These are phyloP conservation scores for Oedothorax gibbosus DNA, from an alignment of 1,140 invertebrate species.

Conservation along the genomic window DNA sequence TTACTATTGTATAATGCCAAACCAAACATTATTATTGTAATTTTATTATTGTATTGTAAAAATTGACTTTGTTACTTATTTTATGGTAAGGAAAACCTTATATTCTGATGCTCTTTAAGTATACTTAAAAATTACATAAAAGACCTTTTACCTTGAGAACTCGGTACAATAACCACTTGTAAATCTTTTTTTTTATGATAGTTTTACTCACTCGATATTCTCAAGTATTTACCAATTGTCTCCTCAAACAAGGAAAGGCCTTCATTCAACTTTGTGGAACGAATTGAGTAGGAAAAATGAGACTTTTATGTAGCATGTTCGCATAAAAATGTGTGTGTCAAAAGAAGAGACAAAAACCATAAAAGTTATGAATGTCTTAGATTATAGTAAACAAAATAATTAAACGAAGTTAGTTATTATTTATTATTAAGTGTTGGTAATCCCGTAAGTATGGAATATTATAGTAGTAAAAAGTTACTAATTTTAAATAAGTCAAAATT, in stretches of 20 bases:
- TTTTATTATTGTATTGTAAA: no score
- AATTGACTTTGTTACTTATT: no score
- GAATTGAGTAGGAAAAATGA: conserved; percentile 16
- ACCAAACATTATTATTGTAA: no score
- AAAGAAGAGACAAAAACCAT: background rate
- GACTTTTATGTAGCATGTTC: background rate
- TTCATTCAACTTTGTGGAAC: conserved; percentile 17
- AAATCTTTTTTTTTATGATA: background rate
- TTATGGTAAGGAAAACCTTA: no score
- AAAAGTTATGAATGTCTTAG: background rate
- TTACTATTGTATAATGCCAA: no score
- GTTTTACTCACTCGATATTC: conserved; percentile 15
- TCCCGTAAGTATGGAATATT: no score
- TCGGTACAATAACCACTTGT: conserved; percentile 11
- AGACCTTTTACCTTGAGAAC: conserved; percentile 16
- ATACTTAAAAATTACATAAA: background rate
- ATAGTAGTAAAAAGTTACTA: no score
- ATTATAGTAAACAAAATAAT: background rate
- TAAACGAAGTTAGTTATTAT: background rate
- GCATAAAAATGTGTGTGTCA: conserved; percentile 14
- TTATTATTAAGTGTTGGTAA: background rate
- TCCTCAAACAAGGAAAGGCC: conserved; percentile 25
- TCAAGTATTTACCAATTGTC: conserved; percentile 3
- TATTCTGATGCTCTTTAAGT: no score
- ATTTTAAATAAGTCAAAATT: no score